Base-by-base conservation (phyloP, 2,797 vertebrate species). In the Zenarchopterus dispar region DNA sequence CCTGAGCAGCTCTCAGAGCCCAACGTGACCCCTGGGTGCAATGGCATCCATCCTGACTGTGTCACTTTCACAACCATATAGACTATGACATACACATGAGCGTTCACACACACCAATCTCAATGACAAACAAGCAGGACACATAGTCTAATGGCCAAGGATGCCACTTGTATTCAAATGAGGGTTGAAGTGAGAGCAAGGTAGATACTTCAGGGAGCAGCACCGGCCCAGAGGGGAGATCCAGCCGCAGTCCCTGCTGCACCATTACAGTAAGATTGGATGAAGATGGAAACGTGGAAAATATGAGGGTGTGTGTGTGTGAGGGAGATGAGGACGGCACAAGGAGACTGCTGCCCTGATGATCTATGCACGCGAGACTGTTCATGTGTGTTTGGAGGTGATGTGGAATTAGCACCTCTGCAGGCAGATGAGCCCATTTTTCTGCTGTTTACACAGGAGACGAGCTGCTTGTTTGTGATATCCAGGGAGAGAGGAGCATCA, bases 111-210 rank as follows among this genome's bases (percentile, higher is more conserved):
- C 72, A 50, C 64, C 56, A 31, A 77, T 82, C 81, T 89, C 89
- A 88, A 88, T 90, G 89, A 89, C 86, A 88, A 84, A 85, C 57
- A 28, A 71, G 78, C 82, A 84, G 88, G 84, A 88, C 89, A 84
- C 79, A 86, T 80, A 75, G 80, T 76, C 77, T 69, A 90, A 91
- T 85, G 89, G 87, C 88, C 86, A 54, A 76, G 91, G 83, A 89
- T 86, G 87, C 88, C 73, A 80, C 88, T 90, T 86, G 87, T 92
- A 91, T 91, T 90, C 83, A 91, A 91, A 92, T 92, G 89, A 90
- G 89, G 81, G 89, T 80, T 90, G 90, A 87, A 89, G 90, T 88
- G 86, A 89, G 85, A 87, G 80, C 74, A 81, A 78, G 81, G 80
- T 81, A 82, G 88, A 87, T 88, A 88, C 89, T 90, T 89, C 68